Conservation (phyloP, 2,113 vertebrate genomes). For the Colaptes auratus region DNA sequence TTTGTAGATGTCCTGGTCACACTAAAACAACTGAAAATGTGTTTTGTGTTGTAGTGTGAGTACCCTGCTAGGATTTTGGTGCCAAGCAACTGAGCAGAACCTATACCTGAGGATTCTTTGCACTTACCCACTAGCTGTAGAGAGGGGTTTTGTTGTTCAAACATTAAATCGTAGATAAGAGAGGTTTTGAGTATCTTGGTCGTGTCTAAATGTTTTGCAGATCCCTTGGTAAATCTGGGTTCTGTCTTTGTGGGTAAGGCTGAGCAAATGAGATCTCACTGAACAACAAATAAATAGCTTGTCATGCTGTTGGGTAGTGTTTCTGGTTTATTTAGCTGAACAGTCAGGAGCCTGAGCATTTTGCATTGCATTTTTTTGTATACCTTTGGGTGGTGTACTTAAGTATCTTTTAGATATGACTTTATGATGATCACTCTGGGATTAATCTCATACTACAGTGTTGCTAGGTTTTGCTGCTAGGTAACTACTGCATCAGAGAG, state of each 20-base stretch:
- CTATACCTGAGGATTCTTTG: neutral
- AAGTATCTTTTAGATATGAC: slow-evolving; percentile 42
- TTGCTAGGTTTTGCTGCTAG: slow-evolving; percentile 84
- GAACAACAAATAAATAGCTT: neutral
- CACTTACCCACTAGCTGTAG: neutral
- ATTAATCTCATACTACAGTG: slow-evolving; percentile 66
- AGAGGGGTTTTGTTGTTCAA: neutral
- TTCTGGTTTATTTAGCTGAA: neutral
- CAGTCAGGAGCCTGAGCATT: neutral
- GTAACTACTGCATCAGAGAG: slow-evolving; percentile 71
- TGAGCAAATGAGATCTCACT: neutral
- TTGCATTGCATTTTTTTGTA: neutral
- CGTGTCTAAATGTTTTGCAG: neutral
- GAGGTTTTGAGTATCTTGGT: neutral
- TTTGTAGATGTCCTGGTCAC: neutral
- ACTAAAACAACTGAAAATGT: neutral
- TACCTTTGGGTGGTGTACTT: slow-evolving; percentile 3
- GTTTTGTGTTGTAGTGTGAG: neutral
- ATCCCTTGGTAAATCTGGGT: neutral
- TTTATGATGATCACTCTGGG: slow-evolving; percentile 30
- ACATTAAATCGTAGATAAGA: neutral
- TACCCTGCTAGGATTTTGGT: neutral
- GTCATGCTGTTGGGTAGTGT: neutral
- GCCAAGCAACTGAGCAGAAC: neutral
- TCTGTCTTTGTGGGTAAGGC: neutral